phyloP scores from a whole-genome alignment of 2,113 vertebrate genomes.

The Anser cygnoides region DNA sequence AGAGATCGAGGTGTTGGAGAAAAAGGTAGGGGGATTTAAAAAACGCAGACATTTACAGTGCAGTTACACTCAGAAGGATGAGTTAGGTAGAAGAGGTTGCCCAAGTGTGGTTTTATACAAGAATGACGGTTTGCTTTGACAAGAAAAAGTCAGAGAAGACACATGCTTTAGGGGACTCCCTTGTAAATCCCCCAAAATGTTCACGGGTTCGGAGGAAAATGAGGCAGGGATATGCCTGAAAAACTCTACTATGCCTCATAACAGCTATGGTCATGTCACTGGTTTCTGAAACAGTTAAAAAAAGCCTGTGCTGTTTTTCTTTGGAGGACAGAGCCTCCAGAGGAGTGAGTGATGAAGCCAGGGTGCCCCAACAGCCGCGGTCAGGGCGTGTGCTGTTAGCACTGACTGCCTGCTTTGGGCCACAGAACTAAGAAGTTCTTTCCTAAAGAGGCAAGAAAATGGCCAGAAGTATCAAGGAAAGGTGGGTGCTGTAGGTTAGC shows the following conservation, averaged over 20 bases:
- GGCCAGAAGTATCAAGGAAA: not conserved
- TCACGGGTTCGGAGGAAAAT: not conserved
- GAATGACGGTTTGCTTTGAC: not conserved
- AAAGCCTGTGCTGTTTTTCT: not conserved
- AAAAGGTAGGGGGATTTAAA: not conserved
- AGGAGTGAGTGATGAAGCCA: not conserved
- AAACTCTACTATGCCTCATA: not conserved
- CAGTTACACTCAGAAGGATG: not conserved
- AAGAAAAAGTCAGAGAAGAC: not conserved
- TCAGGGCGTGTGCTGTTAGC: not conserved
- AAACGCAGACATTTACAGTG: not conserved
- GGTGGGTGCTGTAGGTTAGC: not conserved
- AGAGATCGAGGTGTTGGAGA: not conserved
- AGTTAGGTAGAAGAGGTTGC: not conserved
- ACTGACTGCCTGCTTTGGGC: not conserved
- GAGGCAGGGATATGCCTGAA: not conserved
- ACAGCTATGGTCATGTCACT: not conserved
- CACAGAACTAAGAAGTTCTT: not conserved
- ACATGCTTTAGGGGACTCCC: not conserved
- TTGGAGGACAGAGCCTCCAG: not conserved
- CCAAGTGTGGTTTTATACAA: not conserved
- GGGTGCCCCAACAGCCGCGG: not conserved
- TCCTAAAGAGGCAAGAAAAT: not conserved
- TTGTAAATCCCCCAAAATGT: not conserved
- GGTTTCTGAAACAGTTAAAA: not conserved